Conservation (phyloP, 2,888 invertebrate genomes). For the Leptinotarsa rubiginosa region DNA sequence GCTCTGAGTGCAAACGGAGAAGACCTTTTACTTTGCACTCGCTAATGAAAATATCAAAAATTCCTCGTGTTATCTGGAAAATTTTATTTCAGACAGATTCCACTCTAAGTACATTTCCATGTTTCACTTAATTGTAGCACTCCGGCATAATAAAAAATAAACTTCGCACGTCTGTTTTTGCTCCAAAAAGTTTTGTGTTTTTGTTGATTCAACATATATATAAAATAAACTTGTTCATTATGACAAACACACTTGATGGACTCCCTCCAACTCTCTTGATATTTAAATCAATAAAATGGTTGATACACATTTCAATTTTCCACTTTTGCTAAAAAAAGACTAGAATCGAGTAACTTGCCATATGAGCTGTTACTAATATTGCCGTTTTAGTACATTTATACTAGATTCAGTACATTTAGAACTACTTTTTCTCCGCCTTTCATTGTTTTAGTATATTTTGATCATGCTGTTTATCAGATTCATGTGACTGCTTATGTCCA, state of each 20-base stretch:
- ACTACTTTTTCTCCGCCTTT: too few species aligned
- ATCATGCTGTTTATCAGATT: too few species aligned
- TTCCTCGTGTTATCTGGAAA: background rate
- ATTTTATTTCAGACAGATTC: background rate
- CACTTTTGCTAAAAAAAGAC: too few species aligned
- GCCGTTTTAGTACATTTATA: too few species aligned
- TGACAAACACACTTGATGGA: background rate
- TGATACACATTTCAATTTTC: too few species aligned
- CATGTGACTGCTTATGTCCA: too few species aligned
- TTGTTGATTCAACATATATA: background rate
- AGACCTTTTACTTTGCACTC: background rate
- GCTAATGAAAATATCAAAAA: constrained; percentile 5
- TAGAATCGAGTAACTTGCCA: too few species aligned
- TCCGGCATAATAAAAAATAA: background rate
- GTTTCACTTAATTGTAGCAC: constrained; percentile 2
- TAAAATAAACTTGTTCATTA: background rate
- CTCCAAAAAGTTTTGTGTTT: background rate
- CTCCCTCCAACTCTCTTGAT: too few species aligned
- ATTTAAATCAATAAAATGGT: too few species aligned
- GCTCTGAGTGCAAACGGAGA: background rate
- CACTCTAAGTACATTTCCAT: constrained; percentile 3
- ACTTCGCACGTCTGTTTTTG: background rate
- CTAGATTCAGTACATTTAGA: too few species aligned
- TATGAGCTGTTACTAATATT: too few species aligned
- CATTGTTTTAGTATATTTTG: too few species aligned